Conservation (phyloP, 2,888 invertebrate species). For the Drosophila koepferae region DNA sequence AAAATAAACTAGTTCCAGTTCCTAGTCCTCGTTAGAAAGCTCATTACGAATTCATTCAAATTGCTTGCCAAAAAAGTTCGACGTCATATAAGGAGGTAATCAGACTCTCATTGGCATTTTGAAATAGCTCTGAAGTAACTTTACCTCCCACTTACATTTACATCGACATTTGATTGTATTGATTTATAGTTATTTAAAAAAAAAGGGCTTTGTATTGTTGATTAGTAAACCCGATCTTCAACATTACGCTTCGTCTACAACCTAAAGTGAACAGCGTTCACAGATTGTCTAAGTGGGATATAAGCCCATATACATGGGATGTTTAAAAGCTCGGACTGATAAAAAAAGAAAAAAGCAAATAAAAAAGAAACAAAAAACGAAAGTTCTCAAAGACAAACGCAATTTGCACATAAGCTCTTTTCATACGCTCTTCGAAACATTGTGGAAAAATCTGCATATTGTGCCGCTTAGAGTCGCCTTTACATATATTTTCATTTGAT, state of each 20-base stretch:
- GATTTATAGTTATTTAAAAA: no score
- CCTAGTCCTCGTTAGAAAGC: no score
- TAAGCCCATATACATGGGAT: background rate
- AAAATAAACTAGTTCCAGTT: no score
- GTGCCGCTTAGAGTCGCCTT: constrained; percentile 17
- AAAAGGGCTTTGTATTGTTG: background rate
- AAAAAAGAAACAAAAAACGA: background rate
- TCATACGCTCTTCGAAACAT: constrained; percentile 3
- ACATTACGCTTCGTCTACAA: background rate
- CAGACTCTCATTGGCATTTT: no score
- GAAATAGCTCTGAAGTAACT: no score
- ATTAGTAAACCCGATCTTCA: background rate
- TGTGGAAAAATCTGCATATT: constrained; percentile 20
- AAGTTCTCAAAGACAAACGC: constrained; percentile 4
- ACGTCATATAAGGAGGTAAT: no score
- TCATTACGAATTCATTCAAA: no score
- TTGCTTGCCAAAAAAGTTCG: no score
- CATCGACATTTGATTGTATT: no score
- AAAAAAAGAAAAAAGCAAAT: background rate
- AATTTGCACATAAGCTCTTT: constrained; percentile 6
- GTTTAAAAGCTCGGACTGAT: background rate
- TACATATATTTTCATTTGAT: constrained; percentile 15
- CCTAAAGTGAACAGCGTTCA: background rate
- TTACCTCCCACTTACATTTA: no score
- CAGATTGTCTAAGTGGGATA: no score